A percentile compares a stretch with the other conserved stretches of the same genome.
Evolutionary conservation across 2,113 vertebrate genomes (phyloP).

Genomic region (Clarias gariepinus): DNA sequence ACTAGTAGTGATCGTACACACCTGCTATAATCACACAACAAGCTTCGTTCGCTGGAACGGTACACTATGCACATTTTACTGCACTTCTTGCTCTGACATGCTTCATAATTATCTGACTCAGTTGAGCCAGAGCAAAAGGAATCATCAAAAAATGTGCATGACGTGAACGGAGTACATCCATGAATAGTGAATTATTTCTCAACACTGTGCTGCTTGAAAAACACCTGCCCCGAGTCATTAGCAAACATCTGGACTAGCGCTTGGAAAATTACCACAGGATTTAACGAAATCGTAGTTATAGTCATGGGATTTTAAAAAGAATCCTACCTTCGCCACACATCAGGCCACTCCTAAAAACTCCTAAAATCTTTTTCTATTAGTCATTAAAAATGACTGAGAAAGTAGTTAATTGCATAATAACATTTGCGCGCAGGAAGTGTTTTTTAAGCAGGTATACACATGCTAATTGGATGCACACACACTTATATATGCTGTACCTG

Average conservation of each 20-base stretch:
- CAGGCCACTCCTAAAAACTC: background rate
- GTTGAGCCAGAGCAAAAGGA: background rate
- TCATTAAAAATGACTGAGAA: background rate
- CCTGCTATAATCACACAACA: background rate
- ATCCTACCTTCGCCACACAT: too few species aligned
- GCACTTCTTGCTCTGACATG: background rate
- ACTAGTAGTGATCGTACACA: background rate
- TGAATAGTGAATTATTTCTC: background rate
- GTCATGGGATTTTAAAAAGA: background rate
- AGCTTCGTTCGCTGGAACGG: background rate
- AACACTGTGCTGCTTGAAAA: background rate
- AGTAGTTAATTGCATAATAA: background rate
- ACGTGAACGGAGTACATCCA: background rate
- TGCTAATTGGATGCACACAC: background rate
- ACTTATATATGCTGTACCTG: conserved; percentile 66
- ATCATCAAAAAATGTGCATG: background rate
- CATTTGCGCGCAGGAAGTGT: background rate
- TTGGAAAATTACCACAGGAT: background rate
- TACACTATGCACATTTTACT: background rate
- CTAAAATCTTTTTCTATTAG: background rate
- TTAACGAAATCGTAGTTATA: background rate
- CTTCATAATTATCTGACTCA: conserved; percentile 3
- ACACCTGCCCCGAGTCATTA: background rate
- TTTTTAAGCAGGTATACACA: background rate
- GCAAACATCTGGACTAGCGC: too few species aligned